Percentiles rank a stretch among this genome's conserved stretches.
phyloP scores from a whole-genome alignment of 2,888 invertebrate species.

The Acleris cristana region DNA sequence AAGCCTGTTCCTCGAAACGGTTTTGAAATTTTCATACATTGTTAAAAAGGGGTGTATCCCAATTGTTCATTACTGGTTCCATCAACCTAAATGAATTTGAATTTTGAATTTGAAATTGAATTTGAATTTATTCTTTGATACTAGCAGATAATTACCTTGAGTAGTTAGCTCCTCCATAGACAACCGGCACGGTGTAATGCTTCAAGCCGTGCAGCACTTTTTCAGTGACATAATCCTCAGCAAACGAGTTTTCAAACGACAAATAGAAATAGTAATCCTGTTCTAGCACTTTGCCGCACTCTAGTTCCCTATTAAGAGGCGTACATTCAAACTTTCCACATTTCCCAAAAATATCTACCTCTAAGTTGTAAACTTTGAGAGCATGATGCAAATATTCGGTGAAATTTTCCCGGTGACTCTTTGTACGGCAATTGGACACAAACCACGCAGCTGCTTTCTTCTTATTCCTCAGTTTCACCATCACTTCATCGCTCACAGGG shows the following conservation, averaged over 20 bases:
- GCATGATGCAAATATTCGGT: conserved; percentile 46
- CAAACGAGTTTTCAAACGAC: conserved; percentile 67
- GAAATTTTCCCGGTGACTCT: conserved; percentile 50
- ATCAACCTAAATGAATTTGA: too few relatives aligned
- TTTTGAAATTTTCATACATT: too few relatives aligned
- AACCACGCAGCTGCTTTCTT: conserved; percentile 60
- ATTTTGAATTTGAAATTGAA: too few relatives aligned
- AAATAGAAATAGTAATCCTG: conserved; percentile 64
- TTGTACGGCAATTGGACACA: conserved; percentile 58
- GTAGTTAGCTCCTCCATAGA: conserved; percentile 83
- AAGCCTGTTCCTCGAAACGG: too few relatives aligned
- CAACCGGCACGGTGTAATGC: conserved; percentile 85
- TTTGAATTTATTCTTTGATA: too few relatives aligned
- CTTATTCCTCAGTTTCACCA: conserved; percentile 44
- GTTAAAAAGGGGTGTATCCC: too few relatives aligned
- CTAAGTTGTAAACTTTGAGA: conserved; percentile 51
- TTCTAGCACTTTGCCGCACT: conserved; percentile 54
- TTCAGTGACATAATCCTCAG: conserved; percentile 62
- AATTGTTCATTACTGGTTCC: too few relatives aligned
- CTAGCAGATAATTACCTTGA: conserved; percentile 18
- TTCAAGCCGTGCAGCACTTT: conserved; percentile 59
- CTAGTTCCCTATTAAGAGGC: conserved; percentile 41
- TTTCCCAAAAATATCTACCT: conserved; percentile 57
- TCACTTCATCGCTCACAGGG: conserved; percentile 48
- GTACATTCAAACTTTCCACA: conserved; percentile 49